Base-by-base conservation (phyloP, 2,113 vertebrate species). In the Pontoporia blainvillei region DNA sequence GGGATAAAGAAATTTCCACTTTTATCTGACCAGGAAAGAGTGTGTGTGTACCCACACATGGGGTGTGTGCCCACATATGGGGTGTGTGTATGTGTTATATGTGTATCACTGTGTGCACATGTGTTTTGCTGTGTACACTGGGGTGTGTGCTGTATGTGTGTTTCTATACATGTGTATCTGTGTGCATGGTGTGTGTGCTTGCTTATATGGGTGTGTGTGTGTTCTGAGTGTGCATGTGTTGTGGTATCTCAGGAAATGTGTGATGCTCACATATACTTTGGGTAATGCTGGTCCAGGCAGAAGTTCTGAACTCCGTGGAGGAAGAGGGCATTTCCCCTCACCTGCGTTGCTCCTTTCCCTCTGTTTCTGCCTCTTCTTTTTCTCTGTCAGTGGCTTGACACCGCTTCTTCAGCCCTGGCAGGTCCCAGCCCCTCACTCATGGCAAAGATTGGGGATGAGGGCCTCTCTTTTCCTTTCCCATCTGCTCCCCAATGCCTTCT, bases 301-400 rank as follows among this genome's bases (percentile, higher is more conserved):
- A 52, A 34, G 41, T 27, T 15, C 29, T 11, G 69, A 67, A 69
- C 46, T 78, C 39, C 8, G 69, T 2, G 13, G 72, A 61, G 34
- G 61, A 66, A 71, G 71, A 4, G 8, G 31, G 14, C 4, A 0
- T 9, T 39, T 17, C 5, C 31, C 11, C 25, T 21, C 11, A 1
- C 11, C 36, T 3, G 23, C 15, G 0, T 2, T 2, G 17, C 44
- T 12, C 1, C 2, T 18, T 2, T 2, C 10, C 41, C 29, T n/a
- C 18, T 17, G 25, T 49, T 44, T 27, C 66, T 15, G 36, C 34
- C 54, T 49, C 31, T 31, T 29, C n/a, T 76, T 76, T 82, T 23
- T 36, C 71, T 39, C n/a, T 49, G 49, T 52, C 39, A 3, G 9
- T 6, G 52, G 20, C 31, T 69, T 46, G 5, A 8, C 1, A 20